Base-by-base conservation (phyloP, 2,888 invertebrate species). In the Hydrotaea cyrtoneurina region DNA sequence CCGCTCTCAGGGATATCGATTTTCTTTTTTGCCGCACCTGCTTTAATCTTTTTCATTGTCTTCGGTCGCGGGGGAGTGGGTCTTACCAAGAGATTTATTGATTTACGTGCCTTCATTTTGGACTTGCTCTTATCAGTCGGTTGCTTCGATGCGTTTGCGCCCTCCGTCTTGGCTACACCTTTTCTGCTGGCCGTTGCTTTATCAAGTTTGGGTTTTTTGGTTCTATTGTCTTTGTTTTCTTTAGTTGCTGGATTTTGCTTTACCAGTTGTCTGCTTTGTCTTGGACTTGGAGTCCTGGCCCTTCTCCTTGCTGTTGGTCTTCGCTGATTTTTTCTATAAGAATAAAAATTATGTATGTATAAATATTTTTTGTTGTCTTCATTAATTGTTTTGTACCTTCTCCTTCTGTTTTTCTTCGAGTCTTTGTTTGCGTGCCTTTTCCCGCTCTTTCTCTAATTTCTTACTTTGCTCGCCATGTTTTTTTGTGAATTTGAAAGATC, bases 401-500 rank as follows among this genome's bases (percentile, higher is more conserved):
- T 11, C 11, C 53, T 82, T 55, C 43, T 11, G 21, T 10, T 81
- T 84, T 23, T 64, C 17, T 50, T 78, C 74, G 23, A 64, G 31
- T 21, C 46, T 46, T n/a, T 43, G 15, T 23, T 36, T n/a, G 8
- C 10, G 15, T 23, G 59, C 43, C 43, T 74, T 66, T 31, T 74
- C 46, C 26, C 26, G 72, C 17, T 66, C 17, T 55, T 73, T 80
- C 11, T 43, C 46, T 13, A 19, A 15, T 39, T 75, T n/a, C n/a
- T 46, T 74, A 21, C 19, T 17, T 43, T 73, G 72, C 3, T 10
- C 17, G 1, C 5, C 26, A 53, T 73, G 43, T 69, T 76, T 76
- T 4, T 53, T 66, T 59, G 53, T 79, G 0, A 82, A 74, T 69
- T 82, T 85, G 55, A 82, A 85, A 8, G 84, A 82, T 10, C 86